Evolutionary conservation across 2,113 vertebrate species (phyloP).

Genomic region (Miniopterus natalensis): DNA sequence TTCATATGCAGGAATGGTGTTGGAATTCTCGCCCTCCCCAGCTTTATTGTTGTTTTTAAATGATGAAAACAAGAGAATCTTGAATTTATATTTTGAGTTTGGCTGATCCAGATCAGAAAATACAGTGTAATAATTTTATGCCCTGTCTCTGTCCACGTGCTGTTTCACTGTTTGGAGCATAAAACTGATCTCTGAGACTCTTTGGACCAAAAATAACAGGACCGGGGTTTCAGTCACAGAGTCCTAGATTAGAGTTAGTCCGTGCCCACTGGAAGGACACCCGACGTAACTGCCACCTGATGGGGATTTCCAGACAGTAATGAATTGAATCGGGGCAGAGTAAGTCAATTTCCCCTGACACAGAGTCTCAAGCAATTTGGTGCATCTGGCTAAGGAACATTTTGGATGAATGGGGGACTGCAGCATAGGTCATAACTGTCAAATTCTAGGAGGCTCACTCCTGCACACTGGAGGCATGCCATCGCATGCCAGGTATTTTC

Average conservation of each 20-base stretch:
- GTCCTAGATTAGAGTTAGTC: background rate
- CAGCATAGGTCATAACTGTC: background rate
- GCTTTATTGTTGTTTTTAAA: background rate
- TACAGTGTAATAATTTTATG: background rate
- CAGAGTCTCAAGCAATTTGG: background rate
- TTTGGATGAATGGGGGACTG: background rate
- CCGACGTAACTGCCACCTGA: background rate
- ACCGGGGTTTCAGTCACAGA: background rate
- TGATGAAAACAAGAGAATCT: background rate
- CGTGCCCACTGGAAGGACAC: background rate
- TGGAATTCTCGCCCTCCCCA: background rate
- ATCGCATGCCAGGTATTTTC: background rate
- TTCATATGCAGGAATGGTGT: background rate
- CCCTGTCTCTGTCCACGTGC: background rate
- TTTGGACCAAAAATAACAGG: background rate
- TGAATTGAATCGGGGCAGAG: background rate
- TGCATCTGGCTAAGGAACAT: background rate
- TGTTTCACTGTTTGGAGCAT: background rate
- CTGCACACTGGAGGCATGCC: background rate
- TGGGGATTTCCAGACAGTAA: background rate
- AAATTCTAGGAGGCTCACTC: background rate
- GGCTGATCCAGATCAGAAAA: background rate
- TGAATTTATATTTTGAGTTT: slow-evolving; percentile 42
- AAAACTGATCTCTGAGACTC: background rate
- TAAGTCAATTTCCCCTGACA: background rate